A percentile compares a stretch with the other conserved stretches of the same genome.
Evolutionary conservation across 2,888 invertebrate genomes (phyloP).

Genomic region (Drosophila phalerata): DNA sequence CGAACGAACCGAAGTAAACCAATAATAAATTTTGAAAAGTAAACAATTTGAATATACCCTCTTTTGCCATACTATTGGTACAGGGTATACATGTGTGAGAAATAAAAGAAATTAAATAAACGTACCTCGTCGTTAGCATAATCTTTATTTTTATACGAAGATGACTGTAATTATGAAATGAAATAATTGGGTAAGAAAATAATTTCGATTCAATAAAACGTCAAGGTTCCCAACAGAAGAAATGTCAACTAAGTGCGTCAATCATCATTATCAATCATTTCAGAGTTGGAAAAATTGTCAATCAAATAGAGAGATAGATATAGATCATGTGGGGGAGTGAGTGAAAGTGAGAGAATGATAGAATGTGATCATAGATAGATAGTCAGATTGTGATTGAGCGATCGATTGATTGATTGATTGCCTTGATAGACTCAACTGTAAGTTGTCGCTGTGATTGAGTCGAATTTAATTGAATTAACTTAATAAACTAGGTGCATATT

Average conservation of each 20-base stretch:
- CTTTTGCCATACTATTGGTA: slow-evolving; percentile 6
- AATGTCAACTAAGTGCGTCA: slow-evolving; percentile 17
- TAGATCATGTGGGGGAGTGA: neutral
- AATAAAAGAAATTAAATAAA: slow-evolving; percentile 58
- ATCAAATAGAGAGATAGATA: neutral
- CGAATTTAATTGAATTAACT: neutral
- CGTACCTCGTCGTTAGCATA: slow-evolving; percentile 80
- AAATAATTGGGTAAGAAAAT: slow-evolving; percentile 63
- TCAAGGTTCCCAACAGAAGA: slow-evolving; percentile 14
- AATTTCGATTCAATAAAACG: slow-evolving; percentile 48
- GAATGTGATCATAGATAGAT: slow-evolving; percentile 1
- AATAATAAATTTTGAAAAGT: slow-evolving; percentile 4
- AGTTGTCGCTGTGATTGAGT: slow-evolving; percentile 7
- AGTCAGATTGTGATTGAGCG: slow-evolving; percentile 9
- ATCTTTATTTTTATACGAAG: slow-evolving; percentile 78
- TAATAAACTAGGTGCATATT: slow-evolving; percentile 4
- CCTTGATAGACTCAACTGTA: neutral
- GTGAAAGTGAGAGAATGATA: slow-evolving; percentile 1
- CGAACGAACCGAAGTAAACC: slow-evolving; percentile 8
- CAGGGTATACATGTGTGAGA: slow-evolving; percentile 16
- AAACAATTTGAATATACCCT: slow-evolving; percentile 15
- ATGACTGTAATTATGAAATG: slow-evolving; percentile 76
- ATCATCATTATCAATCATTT: slow-evolving; percentile 17
- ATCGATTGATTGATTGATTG: slow-evolving; percentile 5
- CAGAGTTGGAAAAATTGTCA: neutral